Evolutionary conservation across 53 echinoderm and acorn worm species (phyloP).

Genomic region (Crossaster papposus): DNA sequence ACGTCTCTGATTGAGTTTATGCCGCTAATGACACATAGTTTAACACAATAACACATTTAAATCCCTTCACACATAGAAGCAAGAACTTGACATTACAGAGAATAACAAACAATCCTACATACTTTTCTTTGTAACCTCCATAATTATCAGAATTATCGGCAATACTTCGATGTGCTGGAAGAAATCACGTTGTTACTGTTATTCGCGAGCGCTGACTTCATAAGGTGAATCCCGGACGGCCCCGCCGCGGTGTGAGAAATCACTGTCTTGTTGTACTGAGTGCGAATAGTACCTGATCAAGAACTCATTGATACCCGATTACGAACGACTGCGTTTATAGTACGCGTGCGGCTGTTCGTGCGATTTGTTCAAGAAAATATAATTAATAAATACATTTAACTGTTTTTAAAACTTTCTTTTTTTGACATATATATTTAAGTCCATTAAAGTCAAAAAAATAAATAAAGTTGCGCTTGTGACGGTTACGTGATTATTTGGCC

Average conservation of each 20-base stretch:
- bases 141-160: not conserved
- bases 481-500: no score
- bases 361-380: no score
- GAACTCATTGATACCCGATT: not conserved
- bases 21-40: no score
- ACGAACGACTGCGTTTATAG: not conserved
- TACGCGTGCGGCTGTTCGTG: not conserved
- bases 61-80: not conserved
- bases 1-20: no score
- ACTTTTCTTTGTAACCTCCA: slow-evolving; percentile 56
- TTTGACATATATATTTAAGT: no score
- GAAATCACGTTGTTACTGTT: not conserved
- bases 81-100: not conserved
- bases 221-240: not conserved
- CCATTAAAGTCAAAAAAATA: no score
- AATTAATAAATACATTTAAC: no score
- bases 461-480: no score
- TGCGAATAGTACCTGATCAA: not conserved
- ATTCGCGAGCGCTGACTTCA: no score
- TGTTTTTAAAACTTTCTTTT: no score
- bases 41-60: no score
- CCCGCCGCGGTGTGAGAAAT: not conserved
- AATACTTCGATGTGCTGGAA: not conserved
- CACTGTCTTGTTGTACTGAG: not conserved
- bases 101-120: not conserved